Base-by-base conservation (phyloP, 2,113 vertebrate genomes). In the Malurus elegans region DNA sequence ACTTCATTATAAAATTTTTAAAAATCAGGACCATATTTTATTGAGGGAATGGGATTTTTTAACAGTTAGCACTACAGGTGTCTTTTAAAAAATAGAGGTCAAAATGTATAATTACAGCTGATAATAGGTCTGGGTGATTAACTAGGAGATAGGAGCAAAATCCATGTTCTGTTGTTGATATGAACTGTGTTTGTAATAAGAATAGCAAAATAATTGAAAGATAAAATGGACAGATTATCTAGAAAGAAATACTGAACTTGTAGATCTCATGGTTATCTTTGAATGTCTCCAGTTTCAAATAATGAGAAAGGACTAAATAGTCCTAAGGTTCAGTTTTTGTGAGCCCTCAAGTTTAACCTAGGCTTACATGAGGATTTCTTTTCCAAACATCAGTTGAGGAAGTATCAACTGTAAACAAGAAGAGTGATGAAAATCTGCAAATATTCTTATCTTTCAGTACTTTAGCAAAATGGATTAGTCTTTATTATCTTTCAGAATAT, bases 11-110 rank as follows among this genome's bases (percentile, higher is more conserved):
- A 16, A 48, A 82, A n/a, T 8, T 12, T 1, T 4, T 31, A 61
- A 42, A 14, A 56, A 36, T 4, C 13, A 25, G 0, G 10, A 34
- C 12, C 17, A 20, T 14, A 16, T 47, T 74, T 3, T 65, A 36
- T 6, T 38, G 15, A 4, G 15, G 8, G 13, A 32, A 8, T 18
- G 4, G 14, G 5, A 15, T 29, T 40, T 73, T 62, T 57, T 23
- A 42, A 19, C 42, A 32, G 4, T 17, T 47, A 20, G 2, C 15
- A 19, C 3, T 18, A 7, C 21, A 36, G 9, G 0, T 66, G 6
- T 12, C 4, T 71, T 86, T 53, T 58, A 58, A 19, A 18, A 61
- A 76, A 12, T 5, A 57, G 31, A 61, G 12, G 4, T 40, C 16
- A 72, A 62, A 76, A 38, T 20, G 1, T 18, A 3, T 18, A 48